Evolutionary conservation across 2,888 invertebrate genomes (phyloP).

Genomic region (Mechanitis mazaeus): DNA sequence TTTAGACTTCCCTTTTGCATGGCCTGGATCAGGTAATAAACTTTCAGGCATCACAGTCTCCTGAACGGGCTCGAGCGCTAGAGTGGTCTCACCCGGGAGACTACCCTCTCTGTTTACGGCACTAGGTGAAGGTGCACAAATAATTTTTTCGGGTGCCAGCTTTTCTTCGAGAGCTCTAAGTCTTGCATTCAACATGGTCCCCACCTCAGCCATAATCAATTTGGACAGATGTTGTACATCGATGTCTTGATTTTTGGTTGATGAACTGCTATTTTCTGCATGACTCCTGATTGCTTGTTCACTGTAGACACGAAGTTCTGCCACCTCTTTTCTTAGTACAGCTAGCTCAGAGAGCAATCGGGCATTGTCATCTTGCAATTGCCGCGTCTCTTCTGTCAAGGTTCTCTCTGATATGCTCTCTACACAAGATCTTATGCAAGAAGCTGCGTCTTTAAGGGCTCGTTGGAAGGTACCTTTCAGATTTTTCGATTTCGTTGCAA

Average conservation of each 20-base stretch:
- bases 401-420: not conserved
- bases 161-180: not conserved
- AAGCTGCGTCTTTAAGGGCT: not conserved
- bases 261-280: too few relatives aligned
- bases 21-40: too few relatives aligned
- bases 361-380: not conserved
- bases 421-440: not conserved
- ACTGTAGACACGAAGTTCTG: too few relatives aligned
- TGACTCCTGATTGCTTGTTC: too few relatives aligned
- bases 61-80: too few relatives aligned
- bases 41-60: too few relatives aligned
- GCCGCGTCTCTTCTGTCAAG: not conserved
- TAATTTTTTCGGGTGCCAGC: not conserved
- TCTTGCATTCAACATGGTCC: too few relatives aligned
- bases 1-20: too few relatives aligned
- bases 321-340: slow-evolving; percentile 2
- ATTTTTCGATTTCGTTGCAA: not conserved
- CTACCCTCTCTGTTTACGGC: not conserved
- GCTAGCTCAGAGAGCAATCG: not conserved
- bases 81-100: not conserved
- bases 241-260: too few relatives aligned
- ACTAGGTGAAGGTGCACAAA: not conserved
- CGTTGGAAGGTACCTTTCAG: not conserved
- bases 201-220: too few relatives aligned
- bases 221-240: too few relatives aligned